phyloP scores from a whole-genome alignment of 2,888 invertebrate species.

The Pseudococcus jackbeardsleyi region DNA sequence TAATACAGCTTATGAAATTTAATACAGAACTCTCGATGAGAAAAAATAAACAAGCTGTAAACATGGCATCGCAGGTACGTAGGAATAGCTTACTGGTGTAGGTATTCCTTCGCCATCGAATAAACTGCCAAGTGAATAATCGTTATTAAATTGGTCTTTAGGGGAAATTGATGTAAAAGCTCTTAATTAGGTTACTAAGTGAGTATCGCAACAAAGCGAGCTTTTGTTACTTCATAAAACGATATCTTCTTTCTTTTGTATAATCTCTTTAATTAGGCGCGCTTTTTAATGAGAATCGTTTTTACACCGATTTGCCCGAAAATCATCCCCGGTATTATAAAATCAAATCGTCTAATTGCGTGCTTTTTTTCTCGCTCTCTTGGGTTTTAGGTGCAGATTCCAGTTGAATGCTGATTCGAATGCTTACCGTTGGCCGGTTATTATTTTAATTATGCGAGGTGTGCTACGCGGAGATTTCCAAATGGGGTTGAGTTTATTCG shows the following conservation, averaged over 20 bases:
- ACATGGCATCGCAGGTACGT: too few species aligned
- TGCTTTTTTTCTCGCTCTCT: background rate
- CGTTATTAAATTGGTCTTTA: constrained; percentile 48
- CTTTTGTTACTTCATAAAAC: constrained; percentile 42
- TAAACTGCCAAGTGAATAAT: constrained; percentile 38
- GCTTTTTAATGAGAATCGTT: constrained; percentile 27
- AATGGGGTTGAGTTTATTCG: too few species aligned
- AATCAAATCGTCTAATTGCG: background rate
- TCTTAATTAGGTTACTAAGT: constrained; percentile 36
- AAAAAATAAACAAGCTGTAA: too few species aligned
- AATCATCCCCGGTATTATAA: background rate
- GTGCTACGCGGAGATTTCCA: too few species aligned
- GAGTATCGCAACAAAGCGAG: constrained; percentile 35
- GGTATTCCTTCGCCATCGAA: background rate
- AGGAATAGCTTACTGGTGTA: too few species aligned
- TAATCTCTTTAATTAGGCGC: constrained; percentile 17
- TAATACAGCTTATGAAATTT: too few species aligned
- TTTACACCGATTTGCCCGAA: background rate
- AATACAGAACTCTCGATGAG: too few species aligned
- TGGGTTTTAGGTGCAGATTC: too few species aligned
- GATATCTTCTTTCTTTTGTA: constrained; percentile 51
- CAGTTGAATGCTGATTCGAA: background rate
- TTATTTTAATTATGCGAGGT: too few species aligned
- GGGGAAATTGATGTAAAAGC: constrained; percentile 45
- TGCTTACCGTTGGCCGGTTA: background rate